phyloP scores from a whole-genome alignment of 1,140 invertebrate genomes.

The Arion vulgaris region DNA sequence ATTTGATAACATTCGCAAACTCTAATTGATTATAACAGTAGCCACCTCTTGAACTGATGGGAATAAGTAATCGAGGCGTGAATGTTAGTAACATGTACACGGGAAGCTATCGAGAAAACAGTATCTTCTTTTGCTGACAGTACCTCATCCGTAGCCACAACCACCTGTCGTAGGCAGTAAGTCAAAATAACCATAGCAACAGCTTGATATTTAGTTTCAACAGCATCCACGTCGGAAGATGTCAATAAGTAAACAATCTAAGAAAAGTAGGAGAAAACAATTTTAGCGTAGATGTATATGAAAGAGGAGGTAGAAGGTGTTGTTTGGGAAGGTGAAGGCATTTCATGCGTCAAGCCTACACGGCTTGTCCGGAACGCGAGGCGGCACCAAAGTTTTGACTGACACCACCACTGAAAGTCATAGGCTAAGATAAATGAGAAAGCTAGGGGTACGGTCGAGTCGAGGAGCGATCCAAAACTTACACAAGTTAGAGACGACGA shows the following conservation, averaged over 20 bases:
- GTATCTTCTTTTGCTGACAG: too few relatives aligned
- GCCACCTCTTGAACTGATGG: too few relatives aligned
- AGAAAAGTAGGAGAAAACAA: neutral
- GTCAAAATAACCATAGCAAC: neutral
- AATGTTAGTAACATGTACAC: too few relatives aligned
- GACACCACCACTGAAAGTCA: slow-evolving; percentile 4
- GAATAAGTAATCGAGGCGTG: too few relatives aligned
- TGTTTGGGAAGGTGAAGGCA: neutral
- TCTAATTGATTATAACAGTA: too few relatives aligned
- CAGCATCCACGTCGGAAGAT: neutral
- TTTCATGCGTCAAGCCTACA: neutral
- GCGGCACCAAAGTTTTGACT: slow-evolving; percentile 7
- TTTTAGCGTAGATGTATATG: neutral
- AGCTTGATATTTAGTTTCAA: slow-evolving; percentile 1
- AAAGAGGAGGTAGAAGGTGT: neutral
- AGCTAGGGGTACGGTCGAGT: neutral
- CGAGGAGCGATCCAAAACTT: neutral
- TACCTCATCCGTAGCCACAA: neutral
- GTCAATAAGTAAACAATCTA: neutral
- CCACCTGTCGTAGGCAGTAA: slow-evolving; percentile 5
- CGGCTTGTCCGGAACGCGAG: neutral
- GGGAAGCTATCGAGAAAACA: too few relatives aligned
- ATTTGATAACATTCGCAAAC: too few relatives aligned
- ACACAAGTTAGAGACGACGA: neutral
- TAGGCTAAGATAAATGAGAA: neutral